Base-by-base conservation (phyloP, 2,888 invertebrate genomes). In the Mythimna ferrago region DNA sequence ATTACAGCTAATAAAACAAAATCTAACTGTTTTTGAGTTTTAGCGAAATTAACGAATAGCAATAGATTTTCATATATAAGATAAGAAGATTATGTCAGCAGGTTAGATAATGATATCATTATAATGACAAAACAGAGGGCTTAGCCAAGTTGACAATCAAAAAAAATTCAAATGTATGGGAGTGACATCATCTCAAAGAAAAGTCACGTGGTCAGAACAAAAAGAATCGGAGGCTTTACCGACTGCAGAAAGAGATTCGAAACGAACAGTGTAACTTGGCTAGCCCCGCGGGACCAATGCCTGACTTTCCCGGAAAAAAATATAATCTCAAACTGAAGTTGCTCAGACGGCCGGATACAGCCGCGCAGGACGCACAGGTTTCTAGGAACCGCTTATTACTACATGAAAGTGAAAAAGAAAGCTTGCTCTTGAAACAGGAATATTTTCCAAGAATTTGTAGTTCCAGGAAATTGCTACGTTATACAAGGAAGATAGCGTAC, bases 381-480 rank as follows among this genome's bases (percentile, higher is more conserved):
- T 53, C 67, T 53, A 11, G 6, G 35, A 75, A 75, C 11, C 21
- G 10, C 38, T 51, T 21, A 32, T 62, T 56, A 16, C 16, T 16
- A 19, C 7, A 38, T 60, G 9, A 75, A 68, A 58, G n/a, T 60
- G 61, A 54, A 64, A 51, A 76, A 11, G 35, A 60, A 64, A n/a
- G 38, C 48, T 69, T 64, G 54, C 48, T 69, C 60, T 64, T 64
- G 11, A 44, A 54, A 32, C 21, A 19, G 16, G 16, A 60, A 41
- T 11, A 26, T 38, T 35, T 51, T 64, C 53, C n/a, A 3, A 51
- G 53, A 73, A 53, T 10, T 14, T 6, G 41, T 5, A 41, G 19
- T 32, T 6, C 9, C 6, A 1, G 6, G 14, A 66, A 51, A 14
- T 58, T 26, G 2, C 56, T 5, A 35, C 32, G 14, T 21, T 41